A percentile compares a stretch with the other conserved stretches of the same genome.
Evolutionary conservation across 2,113 vertebrate species (phyloP).

Genomic region (Halcyon senegalensis): DNA sequence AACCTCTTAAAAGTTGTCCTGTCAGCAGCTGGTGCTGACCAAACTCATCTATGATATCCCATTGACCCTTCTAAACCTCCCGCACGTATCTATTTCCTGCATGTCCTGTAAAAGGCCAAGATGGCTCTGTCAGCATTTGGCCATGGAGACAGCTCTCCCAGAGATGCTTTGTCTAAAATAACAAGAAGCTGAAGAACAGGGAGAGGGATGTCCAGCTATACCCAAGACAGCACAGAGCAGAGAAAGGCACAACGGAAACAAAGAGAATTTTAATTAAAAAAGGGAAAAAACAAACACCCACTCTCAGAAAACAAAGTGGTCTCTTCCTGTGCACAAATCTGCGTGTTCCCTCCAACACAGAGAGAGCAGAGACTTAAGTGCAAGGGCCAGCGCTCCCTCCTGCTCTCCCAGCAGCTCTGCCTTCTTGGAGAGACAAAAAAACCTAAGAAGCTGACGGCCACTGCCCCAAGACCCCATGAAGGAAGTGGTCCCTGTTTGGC

Average conservation of each 20-base stretch:
- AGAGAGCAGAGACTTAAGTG: background rate
- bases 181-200: background rate
- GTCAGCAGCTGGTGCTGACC: background rate
- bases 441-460: background rate
- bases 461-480: background rate
- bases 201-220: background rate
- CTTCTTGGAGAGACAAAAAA: background rate
- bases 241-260: slow-evolving; percentile 15
- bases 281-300: background rate
- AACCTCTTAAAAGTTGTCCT: background rate
- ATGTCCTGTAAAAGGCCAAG: background rate
- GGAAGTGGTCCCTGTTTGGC: slow-evolving; percentile 36
- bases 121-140: background rate
- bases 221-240: background rate
- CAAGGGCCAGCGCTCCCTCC: background rate
- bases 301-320: background rate
- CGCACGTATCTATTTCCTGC: background rate
- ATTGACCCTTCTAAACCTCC: background rate
- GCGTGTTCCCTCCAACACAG: background rate
- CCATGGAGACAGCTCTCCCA: background rate
- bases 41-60: background rate
- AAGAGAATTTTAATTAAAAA: slow-evolving; percentile 53
- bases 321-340: background rate
- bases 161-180: background rate
- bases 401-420: background rate